Conservation (phyloP, 2,888 invertebrate species). For the Mayetiola destructor region DNA sequence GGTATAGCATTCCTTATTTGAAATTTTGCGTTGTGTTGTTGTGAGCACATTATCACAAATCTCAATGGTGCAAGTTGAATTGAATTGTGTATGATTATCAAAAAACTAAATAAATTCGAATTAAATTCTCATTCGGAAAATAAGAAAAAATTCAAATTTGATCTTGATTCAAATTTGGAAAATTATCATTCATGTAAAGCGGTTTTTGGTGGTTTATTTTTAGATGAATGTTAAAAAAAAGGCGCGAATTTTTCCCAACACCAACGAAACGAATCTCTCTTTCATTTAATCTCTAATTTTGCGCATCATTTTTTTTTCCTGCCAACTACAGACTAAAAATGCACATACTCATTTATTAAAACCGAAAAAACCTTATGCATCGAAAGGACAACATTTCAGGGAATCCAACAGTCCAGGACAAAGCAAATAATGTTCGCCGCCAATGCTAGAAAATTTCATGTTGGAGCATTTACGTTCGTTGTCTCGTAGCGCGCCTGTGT, state of each 20-base stretch:
- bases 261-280: no score
- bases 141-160: neutral
- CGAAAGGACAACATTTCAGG: neutral
- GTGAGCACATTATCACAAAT: neutral
- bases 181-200: no score
- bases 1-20: neutral
- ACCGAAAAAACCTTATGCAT: neutral
- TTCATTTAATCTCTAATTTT: no score
- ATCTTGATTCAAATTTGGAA: neutral
- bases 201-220: no score
- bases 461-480: neutral
- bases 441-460: conserved; percentile 1
- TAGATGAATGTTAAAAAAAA: no score
- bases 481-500: neutral
- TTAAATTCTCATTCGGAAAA: no score
- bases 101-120: neutral
- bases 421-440: neutral
- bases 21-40: neutral
- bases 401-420: neutral
- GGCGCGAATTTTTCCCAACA: no score
- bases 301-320: no score
- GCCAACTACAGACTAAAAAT: neutral
- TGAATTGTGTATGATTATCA: neutral
- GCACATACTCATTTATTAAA: neutral
- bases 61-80: neutral